These are phyloP conservation scores for Antheraea mylitta DNA, from an alignment of 1,140 invertebrate genomes.

Conservation along the genomic window DNA sequence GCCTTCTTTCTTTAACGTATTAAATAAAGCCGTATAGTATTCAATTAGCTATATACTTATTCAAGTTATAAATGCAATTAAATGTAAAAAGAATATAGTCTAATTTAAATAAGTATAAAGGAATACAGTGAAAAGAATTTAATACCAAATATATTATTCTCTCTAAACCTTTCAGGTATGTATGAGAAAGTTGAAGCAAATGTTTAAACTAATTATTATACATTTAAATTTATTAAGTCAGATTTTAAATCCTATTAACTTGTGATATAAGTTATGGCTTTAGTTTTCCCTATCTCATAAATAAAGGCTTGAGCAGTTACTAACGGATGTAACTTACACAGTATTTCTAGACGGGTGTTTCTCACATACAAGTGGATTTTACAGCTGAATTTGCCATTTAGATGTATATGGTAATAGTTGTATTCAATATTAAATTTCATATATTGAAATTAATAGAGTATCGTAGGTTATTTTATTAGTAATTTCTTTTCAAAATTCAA, in stretches of 20 bases:
- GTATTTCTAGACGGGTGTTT: not conserved
- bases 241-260: not conserved
- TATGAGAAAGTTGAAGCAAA: not conserved
- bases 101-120: too few species aligned
- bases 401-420: not conserved
- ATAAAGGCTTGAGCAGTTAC: constrained; percentile 1
- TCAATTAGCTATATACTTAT: too few species aligned
- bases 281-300: constrained; percentile 2
- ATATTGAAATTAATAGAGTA: not conserved
- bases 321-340: not conserved
- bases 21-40: too few species aligned
- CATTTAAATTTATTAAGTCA: not conserved
- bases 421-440: not conserved
- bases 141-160: too few species aligned
- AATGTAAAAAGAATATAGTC: too few species aligned
- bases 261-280: not conserved
- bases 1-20: too few species aligned
- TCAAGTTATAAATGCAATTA: too few species aligned
- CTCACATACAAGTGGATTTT: constrained; percentile 52
- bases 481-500: too few species aligned
- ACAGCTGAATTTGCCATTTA: constrained; percentile 65
- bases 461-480: too few species aligned
- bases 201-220: too few species aligned
- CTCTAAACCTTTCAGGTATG: too few species aligned
- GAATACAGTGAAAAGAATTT: too few species aligned